Percentiles rank a stretch among this genome's conserved stretches.
Evolutionary conservation across 2,113 vertebrate genomes (phyloP).

Genomic region (Rhea pennata): DNA sequence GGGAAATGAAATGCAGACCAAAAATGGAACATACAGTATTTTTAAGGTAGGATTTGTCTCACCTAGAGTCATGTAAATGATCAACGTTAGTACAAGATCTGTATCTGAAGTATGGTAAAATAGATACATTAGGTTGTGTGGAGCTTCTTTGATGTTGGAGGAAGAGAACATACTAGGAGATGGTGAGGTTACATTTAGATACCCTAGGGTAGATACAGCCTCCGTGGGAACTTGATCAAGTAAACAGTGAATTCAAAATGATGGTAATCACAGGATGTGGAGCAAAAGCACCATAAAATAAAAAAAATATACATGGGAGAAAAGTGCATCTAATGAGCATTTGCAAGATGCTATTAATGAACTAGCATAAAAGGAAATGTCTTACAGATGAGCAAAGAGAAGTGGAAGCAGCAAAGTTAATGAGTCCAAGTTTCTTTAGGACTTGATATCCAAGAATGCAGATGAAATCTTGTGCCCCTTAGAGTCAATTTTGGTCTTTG

Average conservation of each 20-base stretch:
- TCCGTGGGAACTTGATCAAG: not conserved
- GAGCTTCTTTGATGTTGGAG: not conserved
- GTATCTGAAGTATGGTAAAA: not conserved
- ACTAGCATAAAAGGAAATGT: conserved; percentile 22
- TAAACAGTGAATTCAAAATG: not conserved
- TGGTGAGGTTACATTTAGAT: not conserved
- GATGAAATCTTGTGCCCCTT: not conserved
- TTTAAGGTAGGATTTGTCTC: no score
- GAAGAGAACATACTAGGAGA: not conserved
- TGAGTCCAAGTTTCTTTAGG: not conserved
- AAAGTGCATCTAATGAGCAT: not conserved
- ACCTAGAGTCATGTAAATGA: no score
- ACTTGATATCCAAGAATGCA: not conserved
- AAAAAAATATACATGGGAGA: not conserved
- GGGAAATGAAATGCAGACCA: no score
- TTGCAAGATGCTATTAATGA: not conserved
- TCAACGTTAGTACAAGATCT: not conserved
- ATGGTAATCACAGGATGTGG: not conserved
- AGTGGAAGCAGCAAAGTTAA: not conserved
- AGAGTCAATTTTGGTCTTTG: not conserved
- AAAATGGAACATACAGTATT: no score
- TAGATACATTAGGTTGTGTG: not conserved
- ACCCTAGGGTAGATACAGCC: not conserved
- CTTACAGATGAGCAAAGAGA: not conserved
- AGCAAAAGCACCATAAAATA: not conserved